A percentile compares a stretch with the other conserved stretches of the same genome.
Evolutionary conservation across 2,888 invertebrate genomes (phyloP).

Genomic region (Amiota mariae): DNA sequence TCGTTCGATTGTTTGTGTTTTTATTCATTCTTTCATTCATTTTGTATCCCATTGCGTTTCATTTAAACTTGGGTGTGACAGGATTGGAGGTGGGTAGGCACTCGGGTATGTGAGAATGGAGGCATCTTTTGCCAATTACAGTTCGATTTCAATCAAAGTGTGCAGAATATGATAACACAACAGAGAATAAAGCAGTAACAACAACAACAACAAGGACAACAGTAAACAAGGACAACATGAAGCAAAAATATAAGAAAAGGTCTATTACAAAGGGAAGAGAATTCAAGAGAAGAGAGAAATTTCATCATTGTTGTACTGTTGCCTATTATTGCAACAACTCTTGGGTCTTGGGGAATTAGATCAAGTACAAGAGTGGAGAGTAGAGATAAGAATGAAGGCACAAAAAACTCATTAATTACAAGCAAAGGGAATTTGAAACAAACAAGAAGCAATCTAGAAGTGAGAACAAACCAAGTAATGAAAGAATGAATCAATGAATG

Average conservation of each 20-base stretch:
- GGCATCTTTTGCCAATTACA: too few species aligned
- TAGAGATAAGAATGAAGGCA: too few species aligned
- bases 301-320: neutral
- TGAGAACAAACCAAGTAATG: neutral
- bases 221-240: neutral
- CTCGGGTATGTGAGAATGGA: too few species aligned
- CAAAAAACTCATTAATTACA: constrained; percentile 21
- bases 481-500: too few species aligned
- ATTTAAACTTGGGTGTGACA: constrained; percentile 1
- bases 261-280: neutral
- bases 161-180: too few species aligned
- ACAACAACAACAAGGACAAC: neutral
- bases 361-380: too few species aligned
- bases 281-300: neutral
- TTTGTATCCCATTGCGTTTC: neutral
- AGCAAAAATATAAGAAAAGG: neutral
- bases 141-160: constrained; percentile 14
- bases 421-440: neutral
- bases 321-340: neutral
- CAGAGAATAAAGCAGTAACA: too few species aligned
- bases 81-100: too few species aligned
- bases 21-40: neutral
- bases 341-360: too few species aligned
- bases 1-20: too few species aligned
- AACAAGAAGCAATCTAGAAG: neutral